Evolutionary conservation across 64 coral and sea anemone genomes (phyloP), one percentile per base, ranked within the genome.

Genomic region (Pocillopora damicornis): DNA sequence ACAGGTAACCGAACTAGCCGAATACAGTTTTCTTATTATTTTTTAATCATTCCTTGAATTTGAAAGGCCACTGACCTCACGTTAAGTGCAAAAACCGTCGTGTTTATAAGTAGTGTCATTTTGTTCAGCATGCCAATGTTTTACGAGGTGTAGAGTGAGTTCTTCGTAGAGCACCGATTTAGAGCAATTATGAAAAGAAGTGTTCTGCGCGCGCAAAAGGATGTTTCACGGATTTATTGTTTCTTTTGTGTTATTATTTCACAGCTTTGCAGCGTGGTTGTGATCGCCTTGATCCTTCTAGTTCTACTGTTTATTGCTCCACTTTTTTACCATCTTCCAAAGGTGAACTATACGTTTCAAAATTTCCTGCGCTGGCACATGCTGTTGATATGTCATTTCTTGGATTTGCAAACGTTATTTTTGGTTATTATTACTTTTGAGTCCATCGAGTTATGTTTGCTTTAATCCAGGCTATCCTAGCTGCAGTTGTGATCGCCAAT

Each of bases 401-500:
- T 15, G 11, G 18, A 25, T 4, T n/a, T 0, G 20, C 9, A 18
- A 23, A 23, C 9, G 4, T 20, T 11, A 30, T 10, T 71, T 11
- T 69, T 71, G 4, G 22, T n/a, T n/a, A 71, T 71, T 23, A 71
- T 71, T 71, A 9, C 18, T 63, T 63, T 71, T 71, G 9, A 25
- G 4, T n/a, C 1, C 25, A 11, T 23, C 1, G 5, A 8, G 9
- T n/a, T 25, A 71, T 23, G 11, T 71, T 71, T 57, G 37, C 66
- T 68, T 13, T 37, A 7, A 77, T 91, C 13, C 42, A 96, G 94
- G 90, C 94, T 37, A 88, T 96, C 42, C 58, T 96, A 67, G 94
- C 90, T 11, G 81, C 94, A 58, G 76, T 96, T 9, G 91, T 96
- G 80, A 96, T 96, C 45, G 94, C 94, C 10, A 96, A 96, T 57